Evolutionary conservation across 2,888 invertebrate species (phyloP).

Genomic region (Diogma glabrata): DNA sequence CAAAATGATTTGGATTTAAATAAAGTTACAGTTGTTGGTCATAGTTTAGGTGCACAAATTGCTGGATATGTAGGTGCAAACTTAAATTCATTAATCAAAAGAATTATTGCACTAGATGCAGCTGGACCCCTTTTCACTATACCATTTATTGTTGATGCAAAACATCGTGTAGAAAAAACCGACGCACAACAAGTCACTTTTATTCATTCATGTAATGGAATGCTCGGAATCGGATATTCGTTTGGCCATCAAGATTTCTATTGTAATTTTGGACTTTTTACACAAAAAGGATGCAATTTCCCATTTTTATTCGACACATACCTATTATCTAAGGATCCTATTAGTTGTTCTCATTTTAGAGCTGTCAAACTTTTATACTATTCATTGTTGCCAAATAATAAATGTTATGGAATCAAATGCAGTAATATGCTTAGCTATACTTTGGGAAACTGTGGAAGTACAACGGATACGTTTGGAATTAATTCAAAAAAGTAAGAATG

Average conservation of each 20-base stretch:
- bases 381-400: not conserved
- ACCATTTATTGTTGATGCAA: constrained; percentile 28
- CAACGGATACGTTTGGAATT: not conserved
- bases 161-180: constrained; percentile 28
- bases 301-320: constrained; percentile 3
- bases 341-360: not conserved
- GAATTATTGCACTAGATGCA: constrained; percentile 36
- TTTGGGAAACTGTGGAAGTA: not conserved
- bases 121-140: constrained; percentile 34
- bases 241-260: not conserved
- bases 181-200: constrained; percentile 34
- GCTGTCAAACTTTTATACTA: not conserved
- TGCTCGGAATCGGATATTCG: not conserved
- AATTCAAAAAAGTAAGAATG: not conserved
- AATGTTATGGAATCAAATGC: not conserved
- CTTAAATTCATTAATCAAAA: constrained; percentile 28
- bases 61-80: constrained; percentile 31
- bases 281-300: not conserved
- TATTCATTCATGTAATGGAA: constrained; percentile 26
- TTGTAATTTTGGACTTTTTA: no score
- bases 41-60: constrained; percentile 34
- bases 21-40: constrained; percentile 32
- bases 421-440: not conserved
- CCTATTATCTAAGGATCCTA: no score
- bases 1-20: constrained; percentile 25